phyloP scores from a whole-genome alignment of 2,888 invertebrate genomes.

The Pelosia muscerda region DNA sequence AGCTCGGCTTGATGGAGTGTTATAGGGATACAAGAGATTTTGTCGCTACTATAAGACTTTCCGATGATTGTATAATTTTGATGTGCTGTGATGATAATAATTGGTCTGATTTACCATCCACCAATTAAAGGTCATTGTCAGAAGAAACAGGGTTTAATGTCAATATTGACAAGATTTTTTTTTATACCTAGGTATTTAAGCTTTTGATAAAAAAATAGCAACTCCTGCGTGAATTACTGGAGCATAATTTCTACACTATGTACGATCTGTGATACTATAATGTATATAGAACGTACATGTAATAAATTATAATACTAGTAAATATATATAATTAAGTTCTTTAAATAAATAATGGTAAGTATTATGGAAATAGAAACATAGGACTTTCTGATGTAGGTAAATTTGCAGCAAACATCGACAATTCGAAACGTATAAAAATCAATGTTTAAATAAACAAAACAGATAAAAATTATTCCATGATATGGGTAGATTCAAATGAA shows the following conservation, averaged over 20 bases:
- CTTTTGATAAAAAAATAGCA: not conserved
- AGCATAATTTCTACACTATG: too few relatives aligned
- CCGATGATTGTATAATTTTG: conserved; percentile 62
- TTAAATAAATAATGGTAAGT: not conserved
- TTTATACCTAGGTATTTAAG: too few relatives aligned
- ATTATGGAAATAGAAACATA: not conserved
- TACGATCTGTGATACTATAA: too few relatives aligned
- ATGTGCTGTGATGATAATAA: too few relatives aligned
- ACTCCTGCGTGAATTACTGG: not conserved
- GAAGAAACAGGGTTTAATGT: conserved; percentile 49
- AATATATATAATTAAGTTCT: not conserved
- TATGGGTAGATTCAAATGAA: too few relatives aligned
- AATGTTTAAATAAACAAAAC: too few relatives aligned
- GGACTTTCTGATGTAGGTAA: too few relatives aligned
- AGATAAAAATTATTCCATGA: too few relatives aligned
- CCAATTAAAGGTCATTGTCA: too few relatives aligned
- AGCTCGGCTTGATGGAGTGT: conserved; percentile 54
- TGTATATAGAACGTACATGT: not conserved
- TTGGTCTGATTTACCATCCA: too few relatives aligned
- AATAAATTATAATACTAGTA: not conserved
- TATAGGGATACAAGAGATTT: conserved; percentile 55
- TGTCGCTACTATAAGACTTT: conserved; percentile 52
- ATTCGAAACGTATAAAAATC: not conserved
- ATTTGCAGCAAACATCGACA: not conserved
- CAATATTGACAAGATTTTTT: conserved; percentile 53